Conservation (phyloP, 2,113 vertebrate genomes). For the Gadus chalcogrammus region DNA sequence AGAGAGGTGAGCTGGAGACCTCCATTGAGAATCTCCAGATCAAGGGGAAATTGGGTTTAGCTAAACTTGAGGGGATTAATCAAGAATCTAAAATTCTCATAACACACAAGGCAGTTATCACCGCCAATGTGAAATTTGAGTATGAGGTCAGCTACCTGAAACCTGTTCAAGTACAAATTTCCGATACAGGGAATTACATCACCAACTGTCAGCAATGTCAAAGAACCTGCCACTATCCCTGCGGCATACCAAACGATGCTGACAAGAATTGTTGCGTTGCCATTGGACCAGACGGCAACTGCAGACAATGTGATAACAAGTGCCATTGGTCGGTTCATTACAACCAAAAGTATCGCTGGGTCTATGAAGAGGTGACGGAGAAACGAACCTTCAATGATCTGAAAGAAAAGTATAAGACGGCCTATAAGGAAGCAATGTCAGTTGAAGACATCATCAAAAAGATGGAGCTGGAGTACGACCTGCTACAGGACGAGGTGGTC, state of each 20-base stretch:
- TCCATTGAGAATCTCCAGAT: slow-evolving; percentile 27
- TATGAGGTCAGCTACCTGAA: slow-evolving; percentile 7
- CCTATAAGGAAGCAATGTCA: background rate
- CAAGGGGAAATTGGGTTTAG: slow-evolving; percentile 21
- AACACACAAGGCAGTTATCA: slow-evolving; percentile 24
- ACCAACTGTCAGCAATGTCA: slow-evolving; percentile 44
- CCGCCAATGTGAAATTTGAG: slow-evolving; percentile 37
- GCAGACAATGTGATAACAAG: slow-evolving; percentile 5
- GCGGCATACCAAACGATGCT: accelerated
- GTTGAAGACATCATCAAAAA: background rate
- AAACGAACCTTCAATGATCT: slow-evolving; percentile 10
- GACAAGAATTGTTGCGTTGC: accelerated
- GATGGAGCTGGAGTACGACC: background rate
- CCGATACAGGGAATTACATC: background rate
- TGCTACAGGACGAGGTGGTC: accelerated
- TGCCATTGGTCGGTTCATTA: slow-evolving; percentile 39
- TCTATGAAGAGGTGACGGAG: background rate
- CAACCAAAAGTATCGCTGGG: slow-evolving; percentile 36
- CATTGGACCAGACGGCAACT: background rate
- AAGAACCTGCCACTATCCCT: slow-evolving; percentile 37
- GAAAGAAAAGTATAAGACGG: slow-evolving; percentile 25
- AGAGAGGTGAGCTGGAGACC: slow-evolving; percentile 36
- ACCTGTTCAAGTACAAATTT: background rate
- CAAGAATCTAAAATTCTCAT: slow-evolving; percentile 16
- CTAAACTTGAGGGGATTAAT: slow-evolving; percentile 46